Evolutionary conservation across 2,797 vertebrate genomes (phyloP).

Genomic region (Zalophus californianus): DNA sequence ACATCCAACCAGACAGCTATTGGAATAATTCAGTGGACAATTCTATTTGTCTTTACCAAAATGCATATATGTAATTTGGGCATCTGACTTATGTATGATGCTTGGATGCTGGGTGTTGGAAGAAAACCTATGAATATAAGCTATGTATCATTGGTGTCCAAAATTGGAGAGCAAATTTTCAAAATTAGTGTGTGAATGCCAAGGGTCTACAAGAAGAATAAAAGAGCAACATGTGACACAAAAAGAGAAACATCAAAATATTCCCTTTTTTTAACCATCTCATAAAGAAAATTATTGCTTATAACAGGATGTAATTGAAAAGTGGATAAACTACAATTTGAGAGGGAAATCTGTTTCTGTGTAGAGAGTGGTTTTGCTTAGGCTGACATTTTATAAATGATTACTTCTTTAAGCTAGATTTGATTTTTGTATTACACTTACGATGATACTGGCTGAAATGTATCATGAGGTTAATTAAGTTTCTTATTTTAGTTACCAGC

Average conservation of each 20-base stretch:
- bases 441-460: neutral
- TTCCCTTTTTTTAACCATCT: neutral
- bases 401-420: neutral
- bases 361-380: neutral
- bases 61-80: neutral
- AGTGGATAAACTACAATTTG: neutral
- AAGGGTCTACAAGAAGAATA: neutral
- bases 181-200: neutral
- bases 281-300: neutral
- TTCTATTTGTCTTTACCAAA: neutral
- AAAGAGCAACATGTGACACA: neutral
- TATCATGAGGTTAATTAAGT: neutral
- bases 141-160: neutral
- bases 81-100: neutral
- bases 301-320: neutral
- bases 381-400: neutral
- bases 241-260: neutral
- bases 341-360: neutral
- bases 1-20: neutral
- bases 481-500: neutral
- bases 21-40: neutral
- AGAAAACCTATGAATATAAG: neutral
- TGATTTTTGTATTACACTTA: neutral
- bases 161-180: neutral
- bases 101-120: neutral